Evolutionary conservation across 2,888 invertebrate species (phyloP).

Genomic region (Isotomurus palustris): DNA sequence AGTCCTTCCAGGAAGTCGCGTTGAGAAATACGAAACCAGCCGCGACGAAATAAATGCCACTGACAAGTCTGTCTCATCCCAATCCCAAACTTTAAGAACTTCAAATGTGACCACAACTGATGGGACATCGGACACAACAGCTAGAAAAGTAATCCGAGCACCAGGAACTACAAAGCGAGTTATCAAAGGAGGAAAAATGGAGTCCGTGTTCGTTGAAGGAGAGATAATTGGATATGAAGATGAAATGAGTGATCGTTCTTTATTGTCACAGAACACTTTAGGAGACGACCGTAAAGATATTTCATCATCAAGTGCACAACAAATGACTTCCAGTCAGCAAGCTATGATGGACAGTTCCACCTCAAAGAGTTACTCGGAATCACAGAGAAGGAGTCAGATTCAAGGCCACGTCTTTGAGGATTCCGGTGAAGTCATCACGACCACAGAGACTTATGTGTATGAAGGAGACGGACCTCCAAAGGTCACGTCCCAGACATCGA

Average conservation of each 20-base stretch:
- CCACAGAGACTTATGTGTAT: not conserved
- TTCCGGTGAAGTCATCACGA: constrained; percentile 1
- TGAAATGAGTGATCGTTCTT: not conserved
- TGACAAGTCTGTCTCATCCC: no score
- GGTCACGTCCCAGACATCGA: constrained; percentile 8
- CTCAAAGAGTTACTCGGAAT: not conserved
- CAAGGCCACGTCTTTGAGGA: not conserved
- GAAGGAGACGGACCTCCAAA: constrained; percentile 2
- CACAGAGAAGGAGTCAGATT: not conserved
- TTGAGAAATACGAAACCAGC: no score
- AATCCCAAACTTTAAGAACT: no score
- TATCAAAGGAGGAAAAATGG: constrained; percentile 34
- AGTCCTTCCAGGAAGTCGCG: constrained; percentile 31
- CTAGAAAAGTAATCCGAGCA: constrained; percentile 16
- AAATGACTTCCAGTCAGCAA: not conserved
- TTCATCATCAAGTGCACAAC: not conserved
- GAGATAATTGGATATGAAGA: constrained; percentile 15
- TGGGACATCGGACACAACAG: no score
- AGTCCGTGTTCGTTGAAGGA: constrained; percentile 21
- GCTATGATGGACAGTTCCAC: not conserved
- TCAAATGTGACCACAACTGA: no score
- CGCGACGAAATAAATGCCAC: no score
- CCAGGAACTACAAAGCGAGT: constrained; percentile 26
- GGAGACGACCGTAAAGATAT: no score
- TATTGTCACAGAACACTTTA: no score